phyloP scores from a whole-genome alignment of 2,888 invertebrate genomes.

The Unio pictorum region DNA sequence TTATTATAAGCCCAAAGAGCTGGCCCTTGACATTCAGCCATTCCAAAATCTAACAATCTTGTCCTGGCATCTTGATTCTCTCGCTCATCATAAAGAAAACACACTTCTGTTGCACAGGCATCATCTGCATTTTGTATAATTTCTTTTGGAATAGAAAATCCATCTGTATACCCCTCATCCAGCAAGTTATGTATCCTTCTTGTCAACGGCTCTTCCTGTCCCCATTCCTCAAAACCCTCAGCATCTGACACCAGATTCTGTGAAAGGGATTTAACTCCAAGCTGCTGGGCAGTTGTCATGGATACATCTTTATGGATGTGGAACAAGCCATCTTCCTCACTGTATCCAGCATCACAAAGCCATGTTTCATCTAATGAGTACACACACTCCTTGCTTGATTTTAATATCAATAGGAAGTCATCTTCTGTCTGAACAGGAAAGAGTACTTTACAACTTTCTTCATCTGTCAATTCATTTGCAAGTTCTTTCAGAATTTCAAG shows the following conservation, averaged over 20 bases:
- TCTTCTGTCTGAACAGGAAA: conserved; percentile 13
- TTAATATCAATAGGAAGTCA: conserved; percentile 6
- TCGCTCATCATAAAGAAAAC: conserved; percentile 61
- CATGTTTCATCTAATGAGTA: conserved; percentile 13
- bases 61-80: conserved; percentile 44
- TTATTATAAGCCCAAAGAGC: conserved; percentile 68
- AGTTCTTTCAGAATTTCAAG: conserved; percentile 16
- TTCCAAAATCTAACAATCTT: conserved; percentile 53
- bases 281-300: conserved; percentile 37
- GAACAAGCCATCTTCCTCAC: conserved; percentile 30
- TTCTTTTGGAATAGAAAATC: conserved; percentile 60
- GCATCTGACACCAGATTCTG: conserved; percentile 44
- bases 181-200: conserved; percentile 46
- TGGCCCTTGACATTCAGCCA: conserved; percentile 64
- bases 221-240: conserved; percentile 39
- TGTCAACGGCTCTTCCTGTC: conserved; percentile 58
- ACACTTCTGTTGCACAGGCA: conserved; percentile 51
- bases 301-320: conserved; percentile 50
- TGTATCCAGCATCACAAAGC: conserved; percentile 8
- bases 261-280: conserved; percentile 52
- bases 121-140: conserved; percentile 66
- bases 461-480: conserved; percentile 4
- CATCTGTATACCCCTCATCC: conserved; percentile 54
- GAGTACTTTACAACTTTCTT: conserved; percentile 3
- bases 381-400: conserved; percentile 13